Evolutionary conservation across 2,113 vertebrate genomes (phyloP), one percentile per base, ranked within the genome.

Genomic region (Conger conger): DNA sequence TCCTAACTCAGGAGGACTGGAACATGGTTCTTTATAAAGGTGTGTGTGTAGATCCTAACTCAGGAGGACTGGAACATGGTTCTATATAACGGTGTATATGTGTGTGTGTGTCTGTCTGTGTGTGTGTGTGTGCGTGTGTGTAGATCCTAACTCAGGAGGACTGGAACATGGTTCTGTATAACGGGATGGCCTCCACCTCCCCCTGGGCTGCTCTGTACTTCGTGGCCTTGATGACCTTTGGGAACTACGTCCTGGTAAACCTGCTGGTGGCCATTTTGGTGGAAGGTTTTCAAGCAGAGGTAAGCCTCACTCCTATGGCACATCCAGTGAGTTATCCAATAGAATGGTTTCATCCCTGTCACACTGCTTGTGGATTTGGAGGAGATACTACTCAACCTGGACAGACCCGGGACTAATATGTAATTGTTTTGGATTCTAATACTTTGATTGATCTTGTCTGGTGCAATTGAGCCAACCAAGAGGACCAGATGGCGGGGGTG

Each of bases 111-210:
- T n/a, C n/a, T n/a, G n/a, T n/a, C n/a, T n/a, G n/a, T n/a, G n/a
- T n/a, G n/a, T n/a, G n/a, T 57, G 23, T 84, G 45, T 50, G 15
- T 76, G 4, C 83, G 54, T 33, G 37, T 37, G 38, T 80, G 7
- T 92, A 99, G 98, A 99, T 99, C 89, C 96, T 99, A 1, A 99
- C 98, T 0, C 98, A 99, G 89, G 98, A 99, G 92, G 98, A 99
- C 94, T 99, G 98, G 98, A 99, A 99, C 0, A 95, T 98, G 85
- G 98, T 99, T 17, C 91, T 99, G 11, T 99, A 99, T 91, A 99
- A 99, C 0, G 98, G 98, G 86, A 99, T 99, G 98, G 98, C 98
- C 53, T 99, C 98, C 83, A 99, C 98, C 8, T 96, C 98, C 36
- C 97, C 98, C 0, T 97, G 97, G 97, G 98, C 98, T 0, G 97